Conservation (phyloP, 2,797 vertebrate species). For the Acipenser oxyrinchus region DNA sequence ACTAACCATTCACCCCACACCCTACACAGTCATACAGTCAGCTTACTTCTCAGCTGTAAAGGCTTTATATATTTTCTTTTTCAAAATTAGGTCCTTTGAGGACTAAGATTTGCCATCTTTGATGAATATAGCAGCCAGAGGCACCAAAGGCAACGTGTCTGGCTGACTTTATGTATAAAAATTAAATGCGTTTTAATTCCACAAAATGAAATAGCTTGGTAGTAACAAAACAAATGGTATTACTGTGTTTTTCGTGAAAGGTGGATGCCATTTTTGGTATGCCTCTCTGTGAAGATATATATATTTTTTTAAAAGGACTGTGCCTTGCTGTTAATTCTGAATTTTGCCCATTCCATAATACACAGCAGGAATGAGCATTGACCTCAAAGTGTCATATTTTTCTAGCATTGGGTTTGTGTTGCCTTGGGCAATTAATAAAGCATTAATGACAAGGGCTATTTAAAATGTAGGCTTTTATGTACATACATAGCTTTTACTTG, state of each 20-base stretch:
- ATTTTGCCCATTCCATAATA: constrained; percentile 77
- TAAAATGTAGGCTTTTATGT: constrained; percentile 87
- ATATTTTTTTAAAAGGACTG: constrained; percentile 30
- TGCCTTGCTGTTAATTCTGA: constrained; percentile 79
- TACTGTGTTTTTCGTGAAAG: not conserved
- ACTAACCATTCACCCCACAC: too few relatives aligned
- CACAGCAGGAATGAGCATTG: constrained; percentile 79
- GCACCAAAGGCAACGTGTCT: not conserved
- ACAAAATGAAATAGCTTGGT: not conserved
- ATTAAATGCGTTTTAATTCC: not conserved
- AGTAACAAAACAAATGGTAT: constrained; percentile 15
- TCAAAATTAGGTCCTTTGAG: too few relatives aligned
- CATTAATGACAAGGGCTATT: constrained; percentile 98
- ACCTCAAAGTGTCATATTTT: constrained; percentile 98
- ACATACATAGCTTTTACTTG: constrained; percentile 75
- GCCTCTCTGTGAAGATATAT: too few relatives aligned
- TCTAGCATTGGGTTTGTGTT: constrained; percentile 73
- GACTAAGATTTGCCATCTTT: not conserved
- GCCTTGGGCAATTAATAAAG: constrained; percentile 98
- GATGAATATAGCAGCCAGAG: not conserved
- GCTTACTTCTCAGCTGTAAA: too few relatives aligned
- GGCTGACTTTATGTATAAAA: not conserved
- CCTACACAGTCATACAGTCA: too few relatives aligned
- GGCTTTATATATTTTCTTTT: too few relatives aligned
- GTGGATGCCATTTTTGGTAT: too few relatives aligned